These are phyloP conservation scores for Leptarthrus brevirostris DNA, from an alignment of 2,888 invertebrate genomes.

Conservation along the genomic window DNA sequence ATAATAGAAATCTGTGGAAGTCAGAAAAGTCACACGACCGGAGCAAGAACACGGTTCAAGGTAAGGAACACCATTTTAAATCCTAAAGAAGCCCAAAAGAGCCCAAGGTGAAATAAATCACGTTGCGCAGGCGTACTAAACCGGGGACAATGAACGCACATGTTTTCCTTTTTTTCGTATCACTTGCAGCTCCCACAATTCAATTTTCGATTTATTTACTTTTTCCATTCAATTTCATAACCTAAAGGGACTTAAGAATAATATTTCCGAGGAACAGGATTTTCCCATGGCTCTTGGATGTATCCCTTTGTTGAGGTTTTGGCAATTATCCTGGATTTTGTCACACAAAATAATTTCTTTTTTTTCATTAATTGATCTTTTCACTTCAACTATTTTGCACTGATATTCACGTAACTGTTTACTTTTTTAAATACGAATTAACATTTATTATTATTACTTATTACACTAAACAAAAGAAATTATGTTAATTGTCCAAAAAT, in stretches of 20 bases:
- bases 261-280: slow-evolving; percentile 32
- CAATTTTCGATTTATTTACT: slow-evolving; percentile 28
- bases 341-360: neutral
- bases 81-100: too few relatives aligned
- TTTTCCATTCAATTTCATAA: slow-evolving; percentile 8
- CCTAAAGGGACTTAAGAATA: slow-evolving; percentile 12
- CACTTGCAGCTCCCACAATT: slow-evolving; percentile 34
- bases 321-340: slow-evolving; percentile 28
- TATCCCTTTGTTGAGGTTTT: slow-evolving; percentile 45
- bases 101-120: slow-evolving; percentile 39
- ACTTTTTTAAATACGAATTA: too few relatives aligned
- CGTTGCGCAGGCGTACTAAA: slow-evolving; percentile 34
- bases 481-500: too few relatives aligned
- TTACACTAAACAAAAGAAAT: too few relatives aligned
- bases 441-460: too few relatives aligned
- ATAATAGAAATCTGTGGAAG: slow-evolving; percentile 29
- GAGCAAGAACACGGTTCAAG: neutral
- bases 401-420: too few relatives aligned
- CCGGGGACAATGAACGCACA: slow-evolving; percentile 20
- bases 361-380: slow-evolving; percentile 4
- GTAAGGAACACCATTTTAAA: too few relatives aligned
- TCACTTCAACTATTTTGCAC: neutral
- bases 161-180: slow-evolving; percentile 26
- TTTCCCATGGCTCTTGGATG: slow-evolving; percentile 36
- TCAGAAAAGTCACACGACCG: slow-evolving; percentile 29